Conservation (phyloP, 2,888 invertebrate species). For the Hanleya hanleyi region DNA sequence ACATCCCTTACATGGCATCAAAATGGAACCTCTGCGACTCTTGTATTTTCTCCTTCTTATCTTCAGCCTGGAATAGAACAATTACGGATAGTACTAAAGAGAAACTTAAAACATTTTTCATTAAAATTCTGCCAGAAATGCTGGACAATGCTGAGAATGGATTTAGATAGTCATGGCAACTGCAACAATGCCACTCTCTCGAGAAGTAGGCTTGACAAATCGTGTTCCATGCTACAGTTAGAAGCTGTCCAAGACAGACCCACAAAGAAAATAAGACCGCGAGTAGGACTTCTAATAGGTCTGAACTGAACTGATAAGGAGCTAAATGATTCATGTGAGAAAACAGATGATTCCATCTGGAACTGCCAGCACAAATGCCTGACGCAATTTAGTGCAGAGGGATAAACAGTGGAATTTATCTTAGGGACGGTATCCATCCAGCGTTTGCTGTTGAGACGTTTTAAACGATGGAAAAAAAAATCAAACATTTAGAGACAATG, state of each 20-base stretch:
- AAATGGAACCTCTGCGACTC: conserved; percentile 90
- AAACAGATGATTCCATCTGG: neutral
- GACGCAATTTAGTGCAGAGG: neutral
- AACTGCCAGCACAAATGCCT: neutral
- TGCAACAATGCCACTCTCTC: too few relatives aligned
- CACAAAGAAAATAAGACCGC: too few relatives aligned
- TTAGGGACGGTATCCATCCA: too few relatives aligned
- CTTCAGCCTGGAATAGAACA: conserved; percentile 76
- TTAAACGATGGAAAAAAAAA: too few relatives aligned
- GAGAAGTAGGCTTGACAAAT: too few relatives aligned
- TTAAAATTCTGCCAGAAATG: neutral
- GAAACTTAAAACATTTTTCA: neutral
- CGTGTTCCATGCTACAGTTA: too few relatives aligned
- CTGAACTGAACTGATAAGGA: too few relatives aligned
- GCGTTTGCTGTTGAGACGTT: too few relatives aligned
- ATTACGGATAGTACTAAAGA: neutral
- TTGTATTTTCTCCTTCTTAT: conserved; percentile 84
- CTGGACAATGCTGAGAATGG: neutral
- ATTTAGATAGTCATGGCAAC: neutral
- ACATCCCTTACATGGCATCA: conserved; percentile 85
- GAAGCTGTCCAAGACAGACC: too few relatives aligned
- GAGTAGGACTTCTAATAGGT: too few relatives aligned
- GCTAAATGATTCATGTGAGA: too few relatives aligned
- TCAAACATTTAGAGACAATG: too few relatives aligned
- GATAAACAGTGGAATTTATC: neutral